These are phyloP conservation scores for Syritta pipiens DNA, from an alignment of 2,888 invertebrate genomes.

Conservation along the genomic window DNA sequence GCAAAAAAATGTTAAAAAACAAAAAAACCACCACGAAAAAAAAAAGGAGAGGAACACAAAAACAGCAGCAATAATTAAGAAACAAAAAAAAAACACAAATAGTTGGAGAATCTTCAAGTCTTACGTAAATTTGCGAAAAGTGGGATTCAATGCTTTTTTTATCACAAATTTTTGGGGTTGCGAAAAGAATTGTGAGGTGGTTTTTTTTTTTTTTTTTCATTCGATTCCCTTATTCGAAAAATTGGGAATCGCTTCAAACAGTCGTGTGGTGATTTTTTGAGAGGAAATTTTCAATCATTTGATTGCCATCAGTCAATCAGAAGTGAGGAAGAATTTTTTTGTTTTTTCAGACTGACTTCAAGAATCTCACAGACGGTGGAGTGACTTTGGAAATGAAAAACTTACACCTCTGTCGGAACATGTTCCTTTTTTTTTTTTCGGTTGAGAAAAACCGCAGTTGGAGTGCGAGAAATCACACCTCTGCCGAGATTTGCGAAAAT, in stretches of 20 bases:
- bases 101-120: slow-evolving; percentile 57
- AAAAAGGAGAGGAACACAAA: slow-evolving; percentile 31
- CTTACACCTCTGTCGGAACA: too few species aligned
- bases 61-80: slow-evolving; percentile 53
- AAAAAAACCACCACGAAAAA: slow-evolving; percentile 24
- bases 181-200: background rate
- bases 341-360: too few species aligned
- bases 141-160: slow-evolving; percentile 3
- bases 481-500: background rate
- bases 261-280: too few species aligned
- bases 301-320: too few species aligned
- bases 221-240: background rate
- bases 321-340: too few species aligned
- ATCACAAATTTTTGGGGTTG: slow-evolving; percentile 6
- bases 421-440: background rate
- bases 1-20: slow-evolving; percentile 50
- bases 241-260: too few species aligned
- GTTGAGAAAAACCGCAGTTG: background rate
- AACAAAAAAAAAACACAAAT: slow-evolving; percentile 24
- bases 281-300: too few species aligned
- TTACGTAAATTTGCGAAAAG: slow-evolving; percentile 48
- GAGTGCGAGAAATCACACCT: slow-evolving; percentile 28
- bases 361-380: too few species aligned
- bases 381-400: too few species aligned
- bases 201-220: background rate